phyloP scores from a whole-genome alignment of 2,797 vertebrate species.

The Lithobates pipiens region DNA sequence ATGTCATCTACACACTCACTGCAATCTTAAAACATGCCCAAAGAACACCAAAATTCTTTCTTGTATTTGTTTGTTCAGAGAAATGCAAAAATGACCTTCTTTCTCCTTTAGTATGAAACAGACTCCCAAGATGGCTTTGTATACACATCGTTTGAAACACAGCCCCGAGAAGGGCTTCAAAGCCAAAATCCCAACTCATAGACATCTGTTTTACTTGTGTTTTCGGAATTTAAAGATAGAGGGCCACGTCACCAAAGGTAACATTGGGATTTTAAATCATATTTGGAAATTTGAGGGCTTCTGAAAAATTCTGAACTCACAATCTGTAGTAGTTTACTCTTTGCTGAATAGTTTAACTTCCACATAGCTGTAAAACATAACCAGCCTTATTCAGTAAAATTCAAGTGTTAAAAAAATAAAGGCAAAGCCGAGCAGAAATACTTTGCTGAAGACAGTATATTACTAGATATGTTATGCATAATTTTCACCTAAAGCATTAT shows the following conservation, averaged over 20 bases:
- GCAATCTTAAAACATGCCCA: not conserved
- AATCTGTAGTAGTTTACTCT: too few species aligned
- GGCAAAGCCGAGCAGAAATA: too few species aligned
- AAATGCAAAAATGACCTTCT: conserved; percentile 15
- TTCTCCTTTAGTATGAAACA: not conserved
- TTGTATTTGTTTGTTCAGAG: not conserved
- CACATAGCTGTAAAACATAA: too few species aligned
- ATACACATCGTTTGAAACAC: conserved; percentile 8
- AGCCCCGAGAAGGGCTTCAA: not conserved
- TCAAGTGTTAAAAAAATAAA: too few species aligned
- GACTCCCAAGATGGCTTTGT: not conserved
- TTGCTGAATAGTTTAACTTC: too few species aligned
- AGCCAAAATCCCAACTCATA: conserved; percentile 6
- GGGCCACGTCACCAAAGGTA: not conserved
- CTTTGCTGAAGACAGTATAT: too few species aligned
- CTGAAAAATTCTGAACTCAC: not conserved
- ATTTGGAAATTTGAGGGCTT: not conserved
- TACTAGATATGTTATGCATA: too few species aligned
- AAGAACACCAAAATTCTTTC: not conserved
- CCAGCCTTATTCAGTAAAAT: too few species aligned
- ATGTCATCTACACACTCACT: not conserved
- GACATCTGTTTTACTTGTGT: not conserved
- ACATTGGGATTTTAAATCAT: not conserved
- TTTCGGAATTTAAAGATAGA: not conserved
- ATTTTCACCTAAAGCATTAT: too few species aligned